Percentiles rank a stretch among this genome's conserved stretches.
Conservation (phyloP, 1,140 invertebrate species). For the Brachionus koreanus region DNA sequence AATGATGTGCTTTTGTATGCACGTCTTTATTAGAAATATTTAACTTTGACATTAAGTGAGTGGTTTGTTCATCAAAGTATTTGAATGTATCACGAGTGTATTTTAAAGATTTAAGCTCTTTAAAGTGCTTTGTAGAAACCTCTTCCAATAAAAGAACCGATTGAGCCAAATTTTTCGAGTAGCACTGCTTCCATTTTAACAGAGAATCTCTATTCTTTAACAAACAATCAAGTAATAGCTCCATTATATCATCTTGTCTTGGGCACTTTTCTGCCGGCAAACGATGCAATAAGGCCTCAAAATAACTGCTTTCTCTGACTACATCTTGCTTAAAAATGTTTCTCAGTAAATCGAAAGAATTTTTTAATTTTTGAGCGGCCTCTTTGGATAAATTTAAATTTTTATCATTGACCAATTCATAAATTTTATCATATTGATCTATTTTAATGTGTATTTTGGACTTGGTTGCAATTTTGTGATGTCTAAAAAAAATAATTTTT, state of each 20-base stretch:
- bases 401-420: constrained; percentile 11
- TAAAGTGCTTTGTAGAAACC: not conserved
- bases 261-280: not conserved
- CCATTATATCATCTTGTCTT: not conserved
- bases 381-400: not conserved
- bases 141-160: not conserved
- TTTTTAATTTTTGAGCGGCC: not conserved
- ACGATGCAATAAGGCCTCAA: not conserved
- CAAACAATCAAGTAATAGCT: not conserved
- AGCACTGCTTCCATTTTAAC: constrained; percentile 16
- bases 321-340: not conserved
- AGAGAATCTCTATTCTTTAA: not conserved
- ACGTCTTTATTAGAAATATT: not conserved
- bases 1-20: constrained; percentile 8
- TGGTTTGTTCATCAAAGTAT: constrained; percentile 20
- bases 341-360: not conserved
- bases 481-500: not conserved
- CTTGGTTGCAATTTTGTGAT: not conserved
- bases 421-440: not conserved
- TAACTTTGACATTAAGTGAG: not conserved
- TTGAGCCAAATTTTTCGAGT: not conserved
- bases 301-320: not conserved
- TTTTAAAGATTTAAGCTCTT: constrained; percentile 9
- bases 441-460: not conserved
- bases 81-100: not conserved